These are phyloP conservation scores for Solen grandis DNA, from an alignment of 1,140 invertebrate species.

Conservation along the genomic window DNA sequence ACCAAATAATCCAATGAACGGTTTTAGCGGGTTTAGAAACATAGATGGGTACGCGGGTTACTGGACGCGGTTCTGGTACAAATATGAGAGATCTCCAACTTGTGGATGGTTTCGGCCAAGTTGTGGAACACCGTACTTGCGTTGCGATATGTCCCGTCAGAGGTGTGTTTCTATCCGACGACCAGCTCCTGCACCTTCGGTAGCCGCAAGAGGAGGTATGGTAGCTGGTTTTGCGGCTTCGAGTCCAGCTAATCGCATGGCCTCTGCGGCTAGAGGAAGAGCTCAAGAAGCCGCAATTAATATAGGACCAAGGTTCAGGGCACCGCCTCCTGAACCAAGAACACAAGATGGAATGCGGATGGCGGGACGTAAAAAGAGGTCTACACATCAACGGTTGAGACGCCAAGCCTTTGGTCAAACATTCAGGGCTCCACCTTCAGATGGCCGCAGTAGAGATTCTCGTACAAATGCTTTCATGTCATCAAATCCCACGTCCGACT, in stretches of 20 bases:
- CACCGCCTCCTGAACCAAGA: slow-evolving; percentile 25
- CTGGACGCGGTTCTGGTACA: slow-evolving; percentile 29
- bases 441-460: slow-evolving; percentile 7
- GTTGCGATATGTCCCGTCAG: slow-evolving; percentile 5
- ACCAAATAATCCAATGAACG: slow-evolving; percentile 3
- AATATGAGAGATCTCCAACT: slow-evolving; percentile 9
- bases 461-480: background rate
- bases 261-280: background rate
- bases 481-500: background rate
- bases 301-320: background rate
- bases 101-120: background rate
- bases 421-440: slow-evolving; percentile 16
- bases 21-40: background rate
- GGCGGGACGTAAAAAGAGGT: background rate
- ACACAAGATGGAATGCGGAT: background rate
- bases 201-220: background rate
- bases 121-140: slow-evolving; percentile 17
- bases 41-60: slow-evolving; percentile 36
- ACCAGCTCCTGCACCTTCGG: background rate
- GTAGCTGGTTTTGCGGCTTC: background rate
- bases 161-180: slow-evolving; percentile 6
- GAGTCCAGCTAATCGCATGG: background rate
- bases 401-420: background rate
- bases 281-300: background rate
- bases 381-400: background rate